These are phyloP conservation scores for Sphaeridia pumilis DNA, from an alignment of 2,888 invertebrate genomes.

Conservation along the genomic window DNA sequence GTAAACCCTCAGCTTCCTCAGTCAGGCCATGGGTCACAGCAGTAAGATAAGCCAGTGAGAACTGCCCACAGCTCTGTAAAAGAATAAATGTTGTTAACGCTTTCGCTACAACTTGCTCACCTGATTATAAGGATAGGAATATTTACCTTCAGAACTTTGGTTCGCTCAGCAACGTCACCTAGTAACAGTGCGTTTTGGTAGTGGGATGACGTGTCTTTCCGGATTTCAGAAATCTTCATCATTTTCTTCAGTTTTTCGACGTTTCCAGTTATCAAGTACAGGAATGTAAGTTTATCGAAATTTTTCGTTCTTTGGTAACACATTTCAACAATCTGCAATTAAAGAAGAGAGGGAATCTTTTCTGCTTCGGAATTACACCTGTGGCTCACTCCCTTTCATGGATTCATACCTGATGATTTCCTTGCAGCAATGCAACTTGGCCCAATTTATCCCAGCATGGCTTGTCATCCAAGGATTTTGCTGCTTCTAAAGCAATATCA, in stretches of 20 bases:
- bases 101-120: background rate
- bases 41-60: slow-evolving; percentile 81
- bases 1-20: slow-evolving; percentile 64
- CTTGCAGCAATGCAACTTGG: slow-evolving; percentile 83
- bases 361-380: background rate
- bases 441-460: slow-evolving; percentile 92
- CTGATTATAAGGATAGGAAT: too few relatives aligned
- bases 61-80: slow-evolving; percentile 46
- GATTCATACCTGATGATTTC: slow-evolving; percentile 65
- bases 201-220: slow-evolving; percentile 92
- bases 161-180: slow-evolving; percentile 82
- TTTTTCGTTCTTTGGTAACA: slow-evolving; percentile 99
- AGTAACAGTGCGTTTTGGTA: slow-evolving; percentile 87
- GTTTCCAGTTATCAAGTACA: slow-evolving; percentile 96
- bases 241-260: slow-evolving; percentile 93
- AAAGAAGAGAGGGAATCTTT: slow-evolving; percentile 6
- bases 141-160: slow-evolving; percentile 58
- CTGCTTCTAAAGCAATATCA: slow-evolving; percentile 92
- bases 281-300: slow-evolving; percentile 94
- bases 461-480: slow-evolving; percentile 85
- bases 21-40: slow-evolving; percentile 81
- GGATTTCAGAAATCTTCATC: slow-evolving; percentile 98
- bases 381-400: too few relatives aligned
- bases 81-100: background rate
- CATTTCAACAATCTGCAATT: slow-evolving; percentile 76